Evolutionary conservation across 2,888 invertebrate species (phyloP), one percentile per base, ranked within the genome.

Genomic region (Subacronicta megacephala): DNA sequence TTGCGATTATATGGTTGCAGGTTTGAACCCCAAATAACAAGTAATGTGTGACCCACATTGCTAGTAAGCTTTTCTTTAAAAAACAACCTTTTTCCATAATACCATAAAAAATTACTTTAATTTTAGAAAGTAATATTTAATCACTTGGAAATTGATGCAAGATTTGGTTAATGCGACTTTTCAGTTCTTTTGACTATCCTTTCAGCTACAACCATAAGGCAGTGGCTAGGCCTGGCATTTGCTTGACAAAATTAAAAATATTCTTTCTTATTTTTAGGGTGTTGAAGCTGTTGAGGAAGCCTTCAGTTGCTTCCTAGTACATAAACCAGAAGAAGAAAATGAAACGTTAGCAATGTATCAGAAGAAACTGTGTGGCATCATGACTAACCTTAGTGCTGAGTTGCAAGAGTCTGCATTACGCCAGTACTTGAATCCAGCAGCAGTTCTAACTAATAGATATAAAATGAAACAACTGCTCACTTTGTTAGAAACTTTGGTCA

Each of bases 241-340:
- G n/a, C n/a, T n/a, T n/a, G n/a, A n/a, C n/a, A 23, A 7, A 23
- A 23, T 23, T 7, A n/a, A 10, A 23, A 52, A 12, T 37, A 45
- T 41, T 17, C 13, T 46, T 38, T 52, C 17, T 50, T 60, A 49
- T 66, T 91, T 93, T 12, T 77, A 97, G 97, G 96, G 96, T 86
- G 97, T 98, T 7, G 97, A 98, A 82, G 95, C 96, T 0, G 97
- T 98, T 29, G 98, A 98, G 82, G 98, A 98, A 88, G 98, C 98
- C 0, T 98, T 99, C 82, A 97, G 97, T 83, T 97, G 97, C 77
- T 98, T 97, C 76, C 95, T 98, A 57, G 96, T 98, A 1, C 97
- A 98, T 79, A 96, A 96, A 72, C 95, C 96, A 15, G 96, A 96
- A 47, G 95, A 95, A 56, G 97, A 98, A 82, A 94, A 93, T 67